These are phyloP conservation scores for Paramormyrops kingsleyae DNA, from an alignment of 2,113 vertebrate species.

Conservation along the genomic window DNA sequence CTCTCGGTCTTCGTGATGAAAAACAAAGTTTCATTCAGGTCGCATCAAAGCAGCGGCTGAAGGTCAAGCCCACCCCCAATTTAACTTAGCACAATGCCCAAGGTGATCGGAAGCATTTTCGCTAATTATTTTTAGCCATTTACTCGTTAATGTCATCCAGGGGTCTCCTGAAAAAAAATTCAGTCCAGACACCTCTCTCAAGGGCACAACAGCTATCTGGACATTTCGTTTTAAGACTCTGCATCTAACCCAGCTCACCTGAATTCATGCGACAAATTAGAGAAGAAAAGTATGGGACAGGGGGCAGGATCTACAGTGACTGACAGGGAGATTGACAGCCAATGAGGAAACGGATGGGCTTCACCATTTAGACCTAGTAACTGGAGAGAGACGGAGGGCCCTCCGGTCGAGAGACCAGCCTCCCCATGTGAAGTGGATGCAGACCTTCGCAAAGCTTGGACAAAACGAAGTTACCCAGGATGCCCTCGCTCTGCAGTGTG, in stretches of 20 bases:
- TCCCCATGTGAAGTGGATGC: neutral
- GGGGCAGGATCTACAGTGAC: neutral
- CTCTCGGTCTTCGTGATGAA: neutral
- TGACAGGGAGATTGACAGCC: neutral
- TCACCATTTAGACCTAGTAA: neutral
- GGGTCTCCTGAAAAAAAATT: neutral
- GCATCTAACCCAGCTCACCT: neutral
- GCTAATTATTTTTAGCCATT: neutral
- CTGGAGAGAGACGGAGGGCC: neutral
- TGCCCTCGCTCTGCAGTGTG: conserved; percentile 34
- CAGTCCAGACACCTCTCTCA: neutral
- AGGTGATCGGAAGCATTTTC: neutral
- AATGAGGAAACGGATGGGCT: neutral
- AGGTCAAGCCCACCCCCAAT: neutral
- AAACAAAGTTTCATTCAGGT: neutral
- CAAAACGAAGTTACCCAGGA: conserved; percentile 29
- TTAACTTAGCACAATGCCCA: neutral
- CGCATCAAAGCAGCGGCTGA: neutral
- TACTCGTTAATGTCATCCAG: neutral
- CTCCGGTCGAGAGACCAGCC: neutral
- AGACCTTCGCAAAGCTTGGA: neutral
- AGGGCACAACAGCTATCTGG: neutral
- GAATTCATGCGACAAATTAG: neutral
- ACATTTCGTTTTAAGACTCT: neutral
- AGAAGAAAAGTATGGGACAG: neutral